Conservation (phyloP, 53 echinoderm and acorn worm genomes). For the Mesocentrotus franciscanus region DNA sequence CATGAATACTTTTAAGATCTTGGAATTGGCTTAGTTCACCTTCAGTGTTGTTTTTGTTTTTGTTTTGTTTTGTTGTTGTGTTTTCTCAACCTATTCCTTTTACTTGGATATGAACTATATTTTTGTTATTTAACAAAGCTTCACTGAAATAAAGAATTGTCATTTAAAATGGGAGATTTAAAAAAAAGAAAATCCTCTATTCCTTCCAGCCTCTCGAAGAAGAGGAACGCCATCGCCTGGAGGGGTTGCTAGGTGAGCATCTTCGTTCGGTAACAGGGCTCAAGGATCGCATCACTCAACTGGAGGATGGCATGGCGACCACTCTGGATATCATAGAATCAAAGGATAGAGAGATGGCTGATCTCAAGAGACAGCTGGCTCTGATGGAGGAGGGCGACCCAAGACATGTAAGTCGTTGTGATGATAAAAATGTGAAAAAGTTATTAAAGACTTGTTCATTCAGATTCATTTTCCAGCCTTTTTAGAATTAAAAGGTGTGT, state of each 20-base stretch:
- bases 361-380: slow-evolving; percentile 70
- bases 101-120: too few species aligned
- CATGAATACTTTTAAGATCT: too few species aligned
- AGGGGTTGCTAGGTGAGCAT: slow-evolving; percentile 75
- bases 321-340: slow-evolving; percentile 86
- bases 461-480: too few species aligned
- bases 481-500: too few species aligned
- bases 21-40: too few species aligned
- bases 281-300: slow-evolving; percentile 75
- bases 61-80: too few species aligned
- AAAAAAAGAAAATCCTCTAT: background rate
- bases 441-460: too few species aligned
- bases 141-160: too few species aligned
- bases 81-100: too few species aligned
- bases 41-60: too few species aligned
- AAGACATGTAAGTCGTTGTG: slow-evolving; percentile 79
- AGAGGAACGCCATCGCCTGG: slow-evolving; percentile 63
- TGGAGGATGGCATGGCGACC: slow-evolving; percentile 88
- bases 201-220: slow-evolving; percentile 41
- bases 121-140: background rate
- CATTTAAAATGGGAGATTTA: too few species aligned
- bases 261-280: slow-evolving; percentile 78
- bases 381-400: slow-evolving; percentile 77
- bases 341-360: slow-evolving; percentile 83
- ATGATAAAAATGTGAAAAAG: background rate